These are phyloP conservation scores for Drosophila atripex DNA, from an alignment of 2,888 invertebrate species.

Conservation along the genomic window DNA sequence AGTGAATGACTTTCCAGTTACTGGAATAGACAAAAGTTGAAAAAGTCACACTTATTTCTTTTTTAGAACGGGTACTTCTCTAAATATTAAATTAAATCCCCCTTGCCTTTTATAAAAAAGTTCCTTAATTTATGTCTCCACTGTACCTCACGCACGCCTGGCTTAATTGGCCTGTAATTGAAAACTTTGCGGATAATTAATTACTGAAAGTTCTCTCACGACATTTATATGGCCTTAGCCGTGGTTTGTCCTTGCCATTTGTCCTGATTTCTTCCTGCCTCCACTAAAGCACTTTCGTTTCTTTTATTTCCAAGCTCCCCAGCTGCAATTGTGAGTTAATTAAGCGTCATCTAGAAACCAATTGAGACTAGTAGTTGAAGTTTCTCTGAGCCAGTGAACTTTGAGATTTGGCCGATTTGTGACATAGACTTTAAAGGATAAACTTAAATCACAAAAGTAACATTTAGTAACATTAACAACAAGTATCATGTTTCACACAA, in stretches of 20 bases:
- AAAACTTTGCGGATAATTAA: conserved; percentile 78
- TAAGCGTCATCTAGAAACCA: conserved; percentile 58
- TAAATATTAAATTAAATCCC: not conserved
- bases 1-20: not conserved
- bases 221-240: conserved; percentile 73
- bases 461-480: too few species aligned
- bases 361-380: conserved; percentile 39
- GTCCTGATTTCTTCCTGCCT: conserved; percentile 23
- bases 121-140: not conserved
- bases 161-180: conserved; percentile 75
- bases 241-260: conserved; percentile 57
- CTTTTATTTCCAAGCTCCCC: conserved; percentile 17
- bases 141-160: conserved; percentile 18
- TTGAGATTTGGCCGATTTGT: not conserved
- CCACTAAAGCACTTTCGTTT: not conserved
- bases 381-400: conserved; percentile 19
- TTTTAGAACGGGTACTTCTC: not conserved
- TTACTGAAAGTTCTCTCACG: conserved; percentile 71
- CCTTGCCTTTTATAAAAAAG: not conserved
- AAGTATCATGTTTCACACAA: too few species aligned
- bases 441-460: not conserved
- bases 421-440: not conserved
- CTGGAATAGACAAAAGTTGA: not conserved
- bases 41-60: not conserved
- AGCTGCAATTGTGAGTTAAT: conserved; percentile 62